These are phyloP conservation scores for Ciconia maguari DNA, from an alignment of 2,113 vertebrate genomes.

Conservation along the genomic window DNA sequence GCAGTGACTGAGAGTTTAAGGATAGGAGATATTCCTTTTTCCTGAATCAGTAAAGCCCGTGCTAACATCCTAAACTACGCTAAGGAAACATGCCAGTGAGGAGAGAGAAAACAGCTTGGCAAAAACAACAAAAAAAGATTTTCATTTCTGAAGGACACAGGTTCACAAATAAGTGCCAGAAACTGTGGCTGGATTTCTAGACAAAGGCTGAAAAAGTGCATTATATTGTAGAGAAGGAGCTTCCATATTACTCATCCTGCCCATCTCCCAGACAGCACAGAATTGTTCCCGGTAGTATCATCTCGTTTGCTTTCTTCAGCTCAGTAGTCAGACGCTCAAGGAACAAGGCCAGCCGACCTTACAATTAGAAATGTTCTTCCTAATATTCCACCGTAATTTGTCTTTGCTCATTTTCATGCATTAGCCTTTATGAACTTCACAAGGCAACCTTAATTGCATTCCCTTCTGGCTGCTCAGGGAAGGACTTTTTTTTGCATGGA, in stretches of 20 bases:
- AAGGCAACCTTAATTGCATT: constrained; percentile 48
- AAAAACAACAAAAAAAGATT: background rate
- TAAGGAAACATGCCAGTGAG: background rate
- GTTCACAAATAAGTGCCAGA: background rate
- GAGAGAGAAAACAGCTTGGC: background rate
- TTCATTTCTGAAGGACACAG: background rate
- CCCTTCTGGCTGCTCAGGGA: background rate
- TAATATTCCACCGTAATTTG: background rate
- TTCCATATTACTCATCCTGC: constrained; percentile 17
- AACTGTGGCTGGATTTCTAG: background rate
- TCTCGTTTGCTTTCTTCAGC: background rate
- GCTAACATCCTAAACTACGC: background rate
- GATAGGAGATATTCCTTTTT: background rate
- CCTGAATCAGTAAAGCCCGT: background rate
- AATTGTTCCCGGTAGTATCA: background rate
- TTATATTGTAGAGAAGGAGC: background rate
- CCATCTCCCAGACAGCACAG: background rate
- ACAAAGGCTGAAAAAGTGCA: background rate
- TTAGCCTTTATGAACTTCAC: background rate
- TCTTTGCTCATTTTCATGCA: constrained; percentile 12
- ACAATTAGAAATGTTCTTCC: constrained; percentile 5
- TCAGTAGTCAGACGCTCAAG: background rate
- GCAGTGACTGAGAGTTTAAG: background rate
- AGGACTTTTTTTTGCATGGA: background rate
- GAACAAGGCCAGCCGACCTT: background rate